phyloP scores from a whole-genome alignment of 2,113 vertebrate genomes.

The Carlito syrichta region DNA sequence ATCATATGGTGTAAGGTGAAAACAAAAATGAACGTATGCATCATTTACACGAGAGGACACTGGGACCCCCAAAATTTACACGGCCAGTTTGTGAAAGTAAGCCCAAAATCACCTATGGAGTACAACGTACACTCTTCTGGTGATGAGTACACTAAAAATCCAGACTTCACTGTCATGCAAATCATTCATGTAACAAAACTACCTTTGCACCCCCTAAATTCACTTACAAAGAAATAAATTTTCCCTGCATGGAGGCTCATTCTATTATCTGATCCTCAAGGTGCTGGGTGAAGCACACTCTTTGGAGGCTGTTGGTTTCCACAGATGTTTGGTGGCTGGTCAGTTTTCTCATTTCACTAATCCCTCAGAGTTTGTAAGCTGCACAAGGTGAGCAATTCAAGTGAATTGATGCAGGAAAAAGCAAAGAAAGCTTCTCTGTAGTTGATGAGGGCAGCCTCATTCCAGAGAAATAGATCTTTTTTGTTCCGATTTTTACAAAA shows the following conservation, averaged over 20 bases:
- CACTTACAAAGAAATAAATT: neutral
- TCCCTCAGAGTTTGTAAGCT: neutral
- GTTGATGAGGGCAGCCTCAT: fast-evolving
- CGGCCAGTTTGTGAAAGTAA: neutral
- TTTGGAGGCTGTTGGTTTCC: neutral
- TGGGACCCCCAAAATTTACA: neutral
- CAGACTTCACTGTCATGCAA: neutral
- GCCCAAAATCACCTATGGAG: neutral
- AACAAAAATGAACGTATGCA: neutral
- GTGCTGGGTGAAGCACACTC: fast-evolving
- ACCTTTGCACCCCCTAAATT: neutral
- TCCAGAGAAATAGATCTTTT: fast-evolving
- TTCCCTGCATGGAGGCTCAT: fast-evolving
- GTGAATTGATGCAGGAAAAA: neutral
- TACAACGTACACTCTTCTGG: neutral
- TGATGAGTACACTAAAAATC: neutral
- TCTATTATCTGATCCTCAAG: fast-evolving
- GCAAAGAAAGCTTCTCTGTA: neutral
- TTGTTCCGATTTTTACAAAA: neutral
- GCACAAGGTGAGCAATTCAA: neutral
- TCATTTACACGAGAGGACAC: neutral
- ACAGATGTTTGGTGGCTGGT: neutral
- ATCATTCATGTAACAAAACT: neutral
- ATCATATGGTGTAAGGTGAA: fast-evolving
- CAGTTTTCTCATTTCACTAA: fast-evolving